These are phyloP conservation scores for Anodontia alba DNA, from an alignment of 2,888 invertebrate species.

Conservation along the genomic window DNA sequence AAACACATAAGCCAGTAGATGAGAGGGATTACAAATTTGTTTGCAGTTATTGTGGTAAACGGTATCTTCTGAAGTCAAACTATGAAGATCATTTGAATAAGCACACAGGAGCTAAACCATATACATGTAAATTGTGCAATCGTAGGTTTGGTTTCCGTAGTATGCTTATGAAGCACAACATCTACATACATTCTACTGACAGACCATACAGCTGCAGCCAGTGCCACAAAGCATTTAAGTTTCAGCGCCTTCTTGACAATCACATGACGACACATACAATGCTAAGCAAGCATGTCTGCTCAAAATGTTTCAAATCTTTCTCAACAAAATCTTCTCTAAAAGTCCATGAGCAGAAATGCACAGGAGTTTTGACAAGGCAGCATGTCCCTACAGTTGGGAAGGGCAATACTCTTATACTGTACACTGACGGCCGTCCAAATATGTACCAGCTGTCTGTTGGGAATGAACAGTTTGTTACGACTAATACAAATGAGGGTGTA, in stretches of 20 bases:
- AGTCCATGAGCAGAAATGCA: conserved; percentile 66
- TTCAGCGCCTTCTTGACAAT: conserved; percentile 63
- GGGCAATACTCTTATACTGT: conserved; percentile 13
- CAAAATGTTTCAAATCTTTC: conserved; percentile 62
- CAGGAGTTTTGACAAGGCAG: conserved; percentile 27
- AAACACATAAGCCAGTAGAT: conserved; percentile 68
- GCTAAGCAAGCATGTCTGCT: conserved; percentile 65
- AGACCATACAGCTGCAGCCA: conserved; percentile 68
- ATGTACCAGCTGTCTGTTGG: background rate
- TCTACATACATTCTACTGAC: conserved; percentile 66
- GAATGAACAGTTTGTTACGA: background rate
- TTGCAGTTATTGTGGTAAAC: conserved; percentile 69
- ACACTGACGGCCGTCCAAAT: conserved; percentile 7
- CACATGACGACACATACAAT: conserved; percentile 72
- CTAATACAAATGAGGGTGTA: background rate
- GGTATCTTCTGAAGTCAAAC: conserved; percentile 64
- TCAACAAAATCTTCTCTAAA: conserved; percentile 60
- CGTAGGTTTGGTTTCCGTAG: conserved; percentile 69
- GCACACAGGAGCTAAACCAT: conserved; percentile 75
- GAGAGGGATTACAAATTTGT: conserved; percentile 65
- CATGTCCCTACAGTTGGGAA: background rate
- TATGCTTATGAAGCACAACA: conserved; percentile 70
- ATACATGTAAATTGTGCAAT: conserved; percentile 68
- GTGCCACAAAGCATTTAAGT: conserved; percentile 73
- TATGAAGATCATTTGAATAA: conserved; percentile 74